Evolutionary conservation across 2,797 vertebrate genomes (phyloP), one percentile per base, ranked within the genome.

Genomic region (Synaphobranchus kaupii): DNA sequence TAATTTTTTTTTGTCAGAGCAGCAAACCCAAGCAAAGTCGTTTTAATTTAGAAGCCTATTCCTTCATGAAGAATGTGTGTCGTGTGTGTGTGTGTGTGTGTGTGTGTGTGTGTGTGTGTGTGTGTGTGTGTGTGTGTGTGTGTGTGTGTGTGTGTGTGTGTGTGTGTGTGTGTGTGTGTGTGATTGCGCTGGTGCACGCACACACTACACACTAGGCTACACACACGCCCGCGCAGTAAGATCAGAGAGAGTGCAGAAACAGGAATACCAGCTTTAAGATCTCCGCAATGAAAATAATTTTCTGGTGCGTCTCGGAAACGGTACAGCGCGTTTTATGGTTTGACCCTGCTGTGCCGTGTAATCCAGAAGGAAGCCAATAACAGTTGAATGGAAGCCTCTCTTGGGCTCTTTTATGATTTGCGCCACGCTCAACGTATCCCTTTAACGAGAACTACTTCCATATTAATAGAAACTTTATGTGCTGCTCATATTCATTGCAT

Each of bases 301-400:
- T 81, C 78, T 48, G 44, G 73, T 47, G 44, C 25, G 22, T 81
- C 44, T 25, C 25, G 78, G 78, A 50, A 81, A 81, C 47, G 78
- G 78, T 50, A 81, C 47, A 81, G 78, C 39, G 83, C 58, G 12
- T 58, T 84, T 84, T 84, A 84, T 84, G 25, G 83, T 84, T 84
- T 63, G 31, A 63, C 54, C 83, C 83, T 47, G 83, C 83, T 84
- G 83, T 22, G 83, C 34, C 56, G 58, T 63, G 44, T 84, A 84
- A 84, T 84, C 83, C 58, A 66, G 83, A 84, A 58, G 58, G 83
- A 84, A 84, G 83, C 58, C 34, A 60, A 63, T 84, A 84, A 66
- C 56, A 84, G 31, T 84, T 66, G 20, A 15, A 84, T 84, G 58
- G 83, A 84, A 84, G n/a, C 56, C 56, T 63, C 56, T 63, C 56